These are phyloP conservation scores for Philypnodon macrostomus DNA, from an alignment of 2,797 vertebrate genomes.

Conservation along the genomic window DNA sequence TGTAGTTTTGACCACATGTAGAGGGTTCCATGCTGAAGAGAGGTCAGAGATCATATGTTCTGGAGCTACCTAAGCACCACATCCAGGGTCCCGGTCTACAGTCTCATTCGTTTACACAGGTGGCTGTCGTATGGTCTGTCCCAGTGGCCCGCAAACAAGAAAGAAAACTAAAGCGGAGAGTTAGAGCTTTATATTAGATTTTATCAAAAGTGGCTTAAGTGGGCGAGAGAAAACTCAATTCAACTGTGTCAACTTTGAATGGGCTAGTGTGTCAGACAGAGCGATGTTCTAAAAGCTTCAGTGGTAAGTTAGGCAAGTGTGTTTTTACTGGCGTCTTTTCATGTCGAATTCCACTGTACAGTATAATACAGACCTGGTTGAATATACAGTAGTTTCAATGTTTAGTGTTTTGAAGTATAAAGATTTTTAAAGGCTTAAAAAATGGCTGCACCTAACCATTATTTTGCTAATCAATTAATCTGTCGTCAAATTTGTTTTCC, in stretches of 20 bases:
- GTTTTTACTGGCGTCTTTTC: conserved; percentile 37
- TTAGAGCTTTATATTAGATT: conserved; percentile 2
- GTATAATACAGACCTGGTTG: too few species aligned
- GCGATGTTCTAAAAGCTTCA: background rate
- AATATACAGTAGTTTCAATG: too few species aligned
- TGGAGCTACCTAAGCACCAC: conserved; percentile 41
- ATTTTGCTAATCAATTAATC: too few species aligned
- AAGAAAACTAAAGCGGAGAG: conserved; percentile 5
- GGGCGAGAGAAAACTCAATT: conserved; percentile 2
- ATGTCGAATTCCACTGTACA: too few species aligned
- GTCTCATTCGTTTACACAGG: conserved; percentile 66
- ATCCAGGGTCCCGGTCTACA: conserved; percentile 58
- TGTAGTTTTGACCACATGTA: conserved; percentile 37
- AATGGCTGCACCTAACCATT: too few species aligned
- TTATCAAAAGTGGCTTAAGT: conserved; percentile 7
- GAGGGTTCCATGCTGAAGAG: conserved; percentile 27
- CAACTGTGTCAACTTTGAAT: conserved; percentile 5
- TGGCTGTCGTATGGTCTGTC: conserved; percentile 64
- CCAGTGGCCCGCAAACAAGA: conserved; percentile 7
- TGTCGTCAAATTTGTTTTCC: too few species aligned
- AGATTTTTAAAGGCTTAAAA: too few species aligned
- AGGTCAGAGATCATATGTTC: conserved; percentile 53
- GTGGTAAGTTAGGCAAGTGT: conserved; percentile 44
- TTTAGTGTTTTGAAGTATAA: too few species aligned
- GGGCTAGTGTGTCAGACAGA: background rate